Evolutionary conservation across 2,113 vertebrate genomes (phyloP).

Genomic region (Ailuropoda melanoleuca): DNA sequence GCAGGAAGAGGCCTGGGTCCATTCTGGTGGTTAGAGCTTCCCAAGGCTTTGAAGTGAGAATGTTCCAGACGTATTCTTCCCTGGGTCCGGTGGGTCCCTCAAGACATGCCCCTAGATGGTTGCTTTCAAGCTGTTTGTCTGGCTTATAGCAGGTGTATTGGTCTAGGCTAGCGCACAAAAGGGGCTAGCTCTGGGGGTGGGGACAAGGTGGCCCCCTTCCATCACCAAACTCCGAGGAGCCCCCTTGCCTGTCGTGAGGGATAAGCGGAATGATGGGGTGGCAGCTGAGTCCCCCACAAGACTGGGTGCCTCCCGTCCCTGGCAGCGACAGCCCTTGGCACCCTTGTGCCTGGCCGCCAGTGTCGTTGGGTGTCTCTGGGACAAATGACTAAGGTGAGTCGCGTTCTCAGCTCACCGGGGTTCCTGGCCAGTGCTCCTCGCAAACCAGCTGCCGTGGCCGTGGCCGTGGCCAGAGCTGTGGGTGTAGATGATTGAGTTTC

Average conservation of each 20-base stretch:
- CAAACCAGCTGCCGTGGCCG: accelerated
- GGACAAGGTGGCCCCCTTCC: background rate
- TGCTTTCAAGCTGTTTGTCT: background rate
- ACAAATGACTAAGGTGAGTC: accelerated
- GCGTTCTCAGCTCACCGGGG: accelerated
- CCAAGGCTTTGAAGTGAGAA: background rate
- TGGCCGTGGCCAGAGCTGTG: accelerated
- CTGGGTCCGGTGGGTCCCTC: accelerated
- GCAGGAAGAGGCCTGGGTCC: background rate
- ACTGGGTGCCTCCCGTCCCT: background rate
- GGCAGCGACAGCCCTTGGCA: background rate
- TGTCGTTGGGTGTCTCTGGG: background rate
- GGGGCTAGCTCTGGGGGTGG: background rate
- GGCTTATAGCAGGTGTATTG: too few species aligned
- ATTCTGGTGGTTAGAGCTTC: accelerated
- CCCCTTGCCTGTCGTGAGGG: background rate
- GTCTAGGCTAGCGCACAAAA: background rate
- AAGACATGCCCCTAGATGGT: background rate
- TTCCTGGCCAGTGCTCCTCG: background rate
- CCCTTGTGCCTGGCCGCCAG: background rate
- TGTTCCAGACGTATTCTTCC: background rate
- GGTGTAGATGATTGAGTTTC: accelerated
- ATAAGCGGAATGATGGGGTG: background rate
- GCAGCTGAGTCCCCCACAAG: background rate
- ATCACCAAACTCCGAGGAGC: accelerated